Conservation (phyloP, 1,140 invertebrate species). For the Idris sp. region DNA sequence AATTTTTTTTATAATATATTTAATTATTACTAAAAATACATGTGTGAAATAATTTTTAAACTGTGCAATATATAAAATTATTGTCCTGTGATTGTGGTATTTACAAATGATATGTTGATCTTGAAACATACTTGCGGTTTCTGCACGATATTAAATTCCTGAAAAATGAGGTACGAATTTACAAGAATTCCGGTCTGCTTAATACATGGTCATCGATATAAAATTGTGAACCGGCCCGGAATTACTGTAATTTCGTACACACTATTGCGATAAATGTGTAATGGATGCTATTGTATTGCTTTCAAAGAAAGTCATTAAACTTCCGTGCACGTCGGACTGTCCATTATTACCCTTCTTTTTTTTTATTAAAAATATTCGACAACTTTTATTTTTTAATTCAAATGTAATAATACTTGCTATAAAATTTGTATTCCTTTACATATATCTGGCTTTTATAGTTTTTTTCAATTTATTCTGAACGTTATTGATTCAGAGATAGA, state of each 20-base stretch:
- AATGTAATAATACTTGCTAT: no score
- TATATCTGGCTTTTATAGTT: no score
- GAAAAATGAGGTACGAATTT: conserved; percentile 33
- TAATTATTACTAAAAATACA: no score
- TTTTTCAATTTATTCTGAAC: no score
- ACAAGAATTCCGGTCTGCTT: conserved; percentile 38
- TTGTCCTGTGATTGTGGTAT: conserved; percentile 14
- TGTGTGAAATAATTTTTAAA: no score
- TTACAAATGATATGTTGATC: conserved; percentile 38
- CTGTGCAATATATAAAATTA: no score
- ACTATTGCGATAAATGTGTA: conserved; percentile 27
- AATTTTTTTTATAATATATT: no score
- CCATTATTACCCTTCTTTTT: no score
- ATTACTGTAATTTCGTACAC: conserved; percentile 40
- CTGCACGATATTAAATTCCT: conserved; percentile 32
- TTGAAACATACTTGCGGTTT: conserved; percentile 35
- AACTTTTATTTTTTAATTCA: no score
- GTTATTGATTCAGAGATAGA: background rate
- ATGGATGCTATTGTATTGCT: conserved; percentile 12
- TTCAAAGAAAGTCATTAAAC: conserved; percentile 36
- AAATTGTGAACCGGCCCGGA: conserved; percentile 19
- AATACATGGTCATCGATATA: conserved; percentile 26
- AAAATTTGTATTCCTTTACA: no score
- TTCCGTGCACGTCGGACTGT: no score
- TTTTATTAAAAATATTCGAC: no score